Conservation (phyloP, 2,888 invertebrate species). For the Lycocerus yunnanus region DNA sequence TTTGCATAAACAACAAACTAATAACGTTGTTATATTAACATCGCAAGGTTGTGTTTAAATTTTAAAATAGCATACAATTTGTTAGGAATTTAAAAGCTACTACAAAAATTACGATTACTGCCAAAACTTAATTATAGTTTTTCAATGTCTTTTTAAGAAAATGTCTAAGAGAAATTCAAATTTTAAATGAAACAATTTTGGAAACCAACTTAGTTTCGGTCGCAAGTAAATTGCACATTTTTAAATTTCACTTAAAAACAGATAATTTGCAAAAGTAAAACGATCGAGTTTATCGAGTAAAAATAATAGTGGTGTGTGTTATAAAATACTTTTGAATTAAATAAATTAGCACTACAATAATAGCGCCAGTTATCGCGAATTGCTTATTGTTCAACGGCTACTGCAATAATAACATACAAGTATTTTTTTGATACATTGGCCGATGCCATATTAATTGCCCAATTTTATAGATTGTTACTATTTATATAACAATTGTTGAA, state of each 20-base stretch:
- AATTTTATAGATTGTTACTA: constrained; percentile 20
- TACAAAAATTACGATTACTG: neutral
- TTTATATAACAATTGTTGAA: constrained; percentile 18
- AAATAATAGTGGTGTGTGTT: too few species aligned
- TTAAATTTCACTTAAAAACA: too few species aligned
- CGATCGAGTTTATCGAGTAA: too few species aligned
- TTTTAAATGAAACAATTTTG: neutral
- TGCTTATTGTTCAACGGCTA: neutral
- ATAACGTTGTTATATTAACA: neutral
- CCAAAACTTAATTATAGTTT: neutral
- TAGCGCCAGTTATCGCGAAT: neutral
- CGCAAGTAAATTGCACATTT: too few species aligned
- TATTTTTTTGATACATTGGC: constrained; percentile 18
- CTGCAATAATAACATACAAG: neutral
- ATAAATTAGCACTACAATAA: neutral
- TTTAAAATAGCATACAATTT: neutral
- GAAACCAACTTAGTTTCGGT: too few species aligned
- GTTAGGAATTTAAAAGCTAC: neutral
- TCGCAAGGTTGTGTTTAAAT: neutral
- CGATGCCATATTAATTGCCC: constrained; percentile 29
- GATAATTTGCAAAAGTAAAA: too few species aligned
- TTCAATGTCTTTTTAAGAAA: neutral
- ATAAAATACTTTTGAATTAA: neutral
- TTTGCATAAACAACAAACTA: neutral
- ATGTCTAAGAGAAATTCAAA: neutral